Base-by-base conservation (phyloP, 2,888 invertebrate genomes). In the Dryomyza anilis region DNA sequence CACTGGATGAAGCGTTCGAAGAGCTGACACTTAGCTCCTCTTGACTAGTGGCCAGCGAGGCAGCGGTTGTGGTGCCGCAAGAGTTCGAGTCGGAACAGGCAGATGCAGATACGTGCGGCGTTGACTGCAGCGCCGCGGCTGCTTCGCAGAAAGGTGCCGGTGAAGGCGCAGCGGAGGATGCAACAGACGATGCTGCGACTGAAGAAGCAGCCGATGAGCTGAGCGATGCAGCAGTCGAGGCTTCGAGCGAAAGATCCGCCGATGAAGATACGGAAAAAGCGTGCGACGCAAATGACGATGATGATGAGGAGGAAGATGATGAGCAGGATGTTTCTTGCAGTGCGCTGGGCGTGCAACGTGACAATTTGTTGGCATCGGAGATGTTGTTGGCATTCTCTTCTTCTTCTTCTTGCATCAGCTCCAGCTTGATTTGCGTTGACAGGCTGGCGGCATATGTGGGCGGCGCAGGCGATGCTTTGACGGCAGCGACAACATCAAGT, bases 111-210 rank as follows among this genome's bases (percentile, higher is more conserved):
- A 67, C 64, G n/a, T 67, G 52, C 27, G 65, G 64, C 36, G 68
- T 67, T 19, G 70, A 71, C 33, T 65, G 67, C 4, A 63, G 67
- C 27, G 69, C 68, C 23, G 70, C 70, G 12, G 69, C 67, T 7
- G 53, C 58, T 12, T 64, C 57, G 14, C 61, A 48, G 6, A 75
- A 76, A 2, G 72, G 73, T 23, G 73, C 71, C 7, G 73, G 70
- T 74, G 58, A 85, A 73, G 74, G 75, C 81, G 36, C 84, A 78
- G 77, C 84, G 81, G 72, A 85, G 75, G 73, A 86, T 1, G 79
- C 76, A 0, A 79, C 77, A 10, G 79, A 78, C 68, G 85, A 84
- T 52, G 85, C 78, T 71, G 85, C 76, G 66, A 81, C 66, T 6
- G 79, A 78, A 30, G 80, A 71, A 76, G 80, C 79, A 2, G 79